phyloP scores from a whole-genome alignment of 2,888 invertebrate species.

The Dexiosoma caninum region DNA sequence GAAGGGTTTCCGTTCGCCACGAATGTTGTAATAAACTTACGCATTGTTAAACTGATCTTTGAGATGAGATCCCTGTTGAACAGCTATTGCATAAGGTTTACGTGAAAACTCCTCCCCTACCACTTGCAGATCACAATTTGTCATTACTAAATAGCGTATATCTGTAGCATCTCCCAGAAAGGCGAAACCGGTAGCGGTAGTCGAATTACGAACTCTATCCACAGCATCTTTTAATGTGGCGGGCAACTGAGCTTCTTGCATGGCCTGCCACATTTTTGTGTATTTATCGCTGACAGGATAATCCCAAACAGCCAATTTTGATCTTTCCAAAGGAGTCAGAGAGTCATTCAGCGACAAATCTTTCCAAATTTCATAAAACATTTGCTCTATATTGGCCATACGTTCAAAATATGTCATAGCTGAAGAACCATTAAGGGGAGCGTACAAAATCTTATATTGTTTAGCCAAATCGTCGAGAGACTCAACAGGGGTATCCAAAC shows the following conservation, averaged over 20 bases:
- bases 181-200: constrained; percentile 91
- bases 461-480: constrained; percentile 96
- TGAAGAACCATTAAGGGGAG: constrained; percentile 91
- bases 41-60: constrained; percentile 97
- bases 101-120: constrained; percentile 98
- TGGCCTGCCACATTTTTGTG: constrained; percentile 99
- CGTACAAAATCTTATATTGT: constrained; percentile 97
- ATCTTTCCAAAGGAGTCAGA: constrained; percentile 90
- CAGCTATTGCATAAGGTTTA: constrained; percentile 98
- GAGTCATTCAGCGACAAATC: constrained; percentile 98
- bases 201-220: constrained; percentile 83
- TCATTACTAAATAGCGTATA: constrained; percentile 81
- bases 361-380: constrained; percentile 99
- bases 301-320: constrained; percentile 98
- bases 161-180: constrained; percentile 97
- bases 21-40: constrained; percentile 80
- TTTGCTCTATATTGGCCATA: constrained; percentile 96
- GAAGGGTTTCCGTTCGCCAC: neutral
- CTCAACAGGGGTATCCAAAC: constrained; percentile 94
- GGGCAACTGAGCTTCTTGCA: constrained; percentile 91
- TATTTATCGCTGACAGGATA: constrained; percentile 99
- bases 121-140: constrained; percentile 86
- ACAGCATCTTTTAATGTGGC: constrained; percentile 88
- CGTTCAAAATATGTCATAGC: constrained; percentile 96
- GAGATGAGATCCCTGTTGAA: constrained; percentile 95